Conservation (phyloP, 2,797 vertebrate genomes). For the Phylloscopus collybita region DNA sequence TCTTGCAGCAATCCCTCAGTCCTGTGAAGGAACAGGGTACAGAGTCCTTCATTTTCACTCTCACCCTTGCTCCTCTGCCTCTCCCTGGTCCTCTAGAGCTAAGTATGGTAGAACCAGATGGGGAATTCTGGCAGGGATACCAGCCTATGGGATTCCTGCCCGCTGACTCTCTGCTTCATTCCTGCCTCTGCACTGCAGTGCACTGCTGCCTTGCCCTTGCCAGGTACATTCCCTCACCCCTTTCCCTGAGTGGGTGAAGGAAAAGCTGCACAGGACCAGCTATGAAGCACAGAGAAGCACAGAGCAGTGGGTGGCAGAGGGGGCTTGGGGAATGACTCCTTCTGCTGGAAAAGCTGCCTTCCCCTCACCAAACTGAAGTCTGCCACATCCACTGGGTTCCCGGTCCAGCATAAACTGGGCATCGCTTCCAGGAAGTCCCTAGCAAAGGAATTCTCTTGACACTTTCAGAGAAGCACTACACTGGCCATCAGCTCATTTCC, state of each 20-base stretch:
- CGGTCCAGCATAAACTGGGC: background rate
- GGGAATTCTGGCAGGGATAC: background rate
- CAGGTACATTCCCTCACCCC: background rate
- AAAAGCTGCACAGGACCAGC: background rate
- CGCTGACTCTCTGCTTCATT: background rate
- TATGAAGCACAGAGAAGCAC: background rate
- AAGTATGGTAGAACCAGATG: background rate
- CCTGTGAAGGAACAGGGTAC: conserved; percentile 16
- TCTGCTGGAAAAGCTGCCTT: background rate
- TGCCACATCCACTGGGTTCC: background rate
- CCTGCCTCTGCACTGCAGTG: conserved; percentile 18
- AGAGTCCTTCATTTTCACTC: conserved; percentile 20
- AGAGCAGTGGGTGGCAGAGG: background rate
- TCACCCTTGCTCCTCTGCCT: background rate
- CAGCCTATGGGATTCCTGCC: background rate
- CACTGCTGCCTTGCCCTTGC: background rate
- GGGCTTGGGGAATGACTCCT: background rate
- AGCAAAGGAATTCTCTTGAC: background rate
- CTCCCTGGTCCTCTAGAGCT: background rate
- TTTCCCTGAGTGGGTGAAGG: background rate
- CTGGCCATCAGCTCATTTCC: background rate
- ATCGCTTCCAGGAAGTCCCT: background rate
- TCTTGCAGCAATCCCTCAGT: background rate
- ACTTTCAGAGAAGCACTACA: background rate
- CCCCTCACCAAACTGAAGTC: background rate